Evolutionary conservation across 2,888 invertebrate genomes (phyloP).

Genomic region (Stratiomys singularior): DNA sequence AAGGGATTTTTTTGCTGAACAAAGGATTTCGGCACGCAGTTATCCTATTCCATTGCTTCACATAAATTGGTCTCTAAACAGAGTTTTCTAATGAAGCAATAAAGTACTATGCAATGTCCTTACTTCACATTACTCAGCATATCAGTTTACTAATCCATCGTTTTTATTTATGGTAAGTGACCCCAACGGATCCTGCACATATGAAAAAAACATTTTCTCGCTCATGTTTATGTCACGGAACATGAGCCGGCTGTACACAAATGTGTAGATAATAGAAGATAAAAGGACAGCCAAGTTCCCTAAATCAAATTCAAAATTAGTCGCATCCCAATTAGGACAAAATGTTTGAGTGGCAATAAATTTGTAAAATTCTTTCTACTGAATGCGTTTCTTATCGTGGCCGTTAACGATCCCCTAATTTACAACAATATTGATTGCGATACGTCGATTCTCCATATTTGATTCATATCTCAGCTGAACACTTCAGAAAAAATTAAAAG

Average conservation of each 20-base stretch:
- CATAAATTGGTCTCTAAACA: too few species aligned
- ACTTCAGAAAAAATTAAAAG: slow-evolving; percentile 8
- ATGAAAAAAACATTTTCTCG: not conserved
- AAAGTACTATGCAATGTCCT: too few species aligned
- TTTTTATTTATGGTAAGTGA: not conserved
- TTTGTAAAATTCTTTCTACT: slow-evolving; percentile 21
- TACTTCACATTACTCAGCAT: too few species aligned
- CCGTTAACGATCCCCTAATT: slow-evolving; percentile 41
- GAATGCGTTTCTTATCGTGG: slow-evolving; percentile 4
- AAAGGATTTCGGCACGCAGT: too few species aligned
- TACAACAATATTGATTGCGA: slow-evolving; percentile 25
- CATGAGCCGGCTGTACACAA: not conserved
- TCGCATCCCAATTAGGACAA: slow-evolving; percentile 44
- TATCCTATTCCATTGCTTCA: too few species aligned
- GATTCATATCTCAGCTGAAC: slow-evolving; percentile 11
- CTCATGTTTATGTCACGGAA: not conserved
- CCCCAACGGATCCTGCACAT: not conserved
- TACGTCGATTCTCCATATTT: slow-evolving; percentile 32
- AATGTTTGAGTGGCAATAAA: slow-evolving; percentile 25
- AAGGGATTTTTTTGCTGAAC: too few species aligned
- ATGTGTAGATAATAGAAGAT: slow-evolving; percentile 19
- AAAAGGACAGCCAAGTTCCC: not conserved
- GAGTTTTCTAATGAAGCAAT: too few species aligned
- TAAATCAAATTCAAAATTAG: slow-evolving; percentile 2
- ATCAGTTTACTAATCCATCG: not conserved